These are phyloP conservation scores for Philereme transversata DNA, from an alignment of 2,888 invertebrate species.

Conservation along the genomic window DNA sequence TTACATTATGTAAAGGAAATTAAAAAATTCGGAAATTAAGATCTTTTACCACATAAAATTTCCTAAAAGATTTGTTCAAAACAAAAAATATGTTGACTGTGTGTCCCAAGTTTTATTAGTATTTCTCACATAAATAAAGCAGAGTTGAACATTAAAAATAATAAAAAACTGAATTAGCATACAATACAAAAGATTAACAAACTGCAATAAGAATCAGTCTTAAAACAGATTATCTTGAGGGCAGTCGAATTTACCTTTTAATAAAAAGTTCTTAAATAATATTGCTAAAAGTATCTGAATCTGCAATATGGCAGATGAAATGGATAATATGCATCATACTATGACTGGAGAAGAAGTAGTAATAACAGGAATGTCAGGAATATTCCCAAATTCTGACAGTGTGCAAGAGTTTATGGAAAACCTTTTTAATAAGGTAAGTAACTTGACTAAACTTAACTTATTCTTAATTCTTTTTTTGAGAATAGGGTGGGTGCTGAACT, in stretches of 20 bases:
- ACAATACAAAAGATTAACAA: neutral
- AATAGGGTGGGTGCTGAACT: no score
- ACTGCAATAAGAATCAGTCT: neutral
- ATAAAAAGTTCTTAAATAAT: neutral
- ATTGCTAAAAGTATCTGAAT: no score
- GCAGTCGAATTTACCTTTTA: neutral
- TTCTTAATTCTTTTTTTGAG: no score
- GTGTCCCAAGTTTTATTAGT: no score
- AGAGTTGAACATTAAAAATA: slow-evolving; percentile 9
- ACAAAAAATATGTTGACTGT: no score
- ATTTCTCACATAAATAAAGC: no score
- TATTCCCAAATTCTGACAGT: slow-evolving; percentile 86
- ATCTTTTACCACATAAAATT: no score
- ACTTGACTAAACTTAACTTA: no score
- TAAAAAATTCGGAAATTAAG: no score
- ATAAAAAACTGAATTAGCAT: neutral
- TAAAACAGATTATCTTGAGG: neutral
- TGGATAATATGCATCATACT: slow-evolving; percentile 28
- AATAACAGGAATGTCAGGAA: slow-evolving; percentile 81
- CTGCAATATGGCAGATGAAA: slow-evolving; percentile 6
- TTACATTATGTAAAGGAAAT: no score
- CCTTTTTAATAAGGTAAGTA: slow-evolving; percentile 79
- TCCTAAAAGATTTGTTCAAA: no score
- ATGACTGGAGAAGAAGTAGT: slow-evolving; percentile 76
- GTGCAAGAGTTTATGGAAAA: slow-evolving; percentile 84